phyloP scores from a whole-genome alignment of 2,113 vertebrate genomes.

The Copsychus sechellarum region DNA sequence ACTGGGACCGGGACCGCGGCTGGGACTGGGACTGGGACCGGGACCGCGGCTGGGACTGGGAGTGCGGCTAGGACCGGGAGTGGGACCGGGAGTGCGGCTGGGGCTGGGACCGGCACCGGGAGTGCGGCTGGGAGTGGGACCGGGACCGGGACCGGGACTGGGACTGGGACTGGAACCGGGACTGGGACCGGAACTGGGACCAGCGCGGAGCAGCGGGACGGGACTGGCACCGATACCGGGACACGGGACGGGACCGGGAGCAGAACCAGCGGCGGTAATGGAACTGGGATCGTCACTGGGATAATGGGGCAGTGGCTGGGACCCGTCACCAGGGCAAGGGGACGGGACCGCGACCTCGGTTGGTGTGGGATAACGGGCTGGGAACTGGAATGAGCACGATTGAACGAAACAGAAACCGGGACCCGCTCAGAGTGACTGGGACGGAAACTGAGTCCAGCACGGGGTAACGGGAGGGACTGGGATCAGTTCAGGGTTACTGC shows the following conservation, averaged over 20 bases:
- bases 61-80: not conserved
- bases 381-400: not conserved
- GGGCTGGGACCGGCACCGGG: too few relatives aligned
- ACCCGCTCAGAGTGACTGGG: not conserved
- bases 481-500: too few relatives aligned
- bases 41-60: not conserved
- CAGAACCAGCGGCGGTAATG: accelerated
- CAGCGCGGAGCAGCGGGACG: not conserved
- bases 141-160: too few relatives aligned
- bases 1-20: too few relatives aligned
- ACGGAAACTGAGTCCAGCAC: not conserved
- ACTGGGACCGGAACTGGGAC: accelerated
- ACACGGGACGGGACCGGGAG: not conserved
- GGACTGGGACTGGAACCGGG: not conserved
- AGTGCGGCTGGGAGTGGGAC: too few relatives aligned
- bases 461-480: too few relatives aligned
- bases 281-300: not conserved
- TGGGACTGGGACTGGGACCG: too few relatives aligned
- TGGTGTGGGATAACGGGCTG: not conserved
- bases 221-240: not conserved
- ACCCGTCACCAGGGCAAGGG: not conserved
- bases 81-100: too few relatives aligned
- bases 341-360: not conserved
- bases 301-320: too few relatives aligned
- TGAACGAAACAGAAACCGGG: not conserved